Evolutionary conservation across 1,140 invertebrate species (phyloP).

Genomic region (Bombus sylvicola): DNA sequence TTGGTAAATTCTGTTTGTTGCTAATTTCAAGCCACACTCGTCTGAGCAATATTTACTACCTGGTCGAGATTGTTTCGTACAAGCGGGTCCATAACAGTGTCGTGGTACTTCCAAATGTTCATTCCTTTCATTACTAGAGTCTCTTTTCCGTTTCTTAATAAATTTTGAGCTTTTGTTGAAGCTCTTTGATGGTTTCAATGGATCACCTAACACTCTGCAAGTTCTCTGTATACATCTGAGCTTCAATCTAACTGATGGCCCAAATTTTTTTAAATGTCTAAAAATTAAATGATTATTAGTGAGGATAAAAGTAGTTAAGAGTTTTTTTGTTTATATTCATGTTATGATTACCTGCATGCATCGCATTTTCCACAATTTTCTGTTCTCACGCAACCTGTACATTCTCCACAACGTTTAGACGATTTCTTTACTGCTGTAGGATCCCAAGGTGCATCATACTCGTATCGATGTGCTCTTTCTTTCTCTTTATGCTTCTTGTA

Average conservation of each 20-base stretch:
- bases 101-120: slow-evolving; percentile 83
- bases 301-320: neutral
- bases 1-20: slow-evolving; percentile 93
- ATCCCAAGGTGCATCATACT: slow-evolving; percentile 76
- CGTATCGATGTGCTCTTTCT: slow-evolving; percentile 72
- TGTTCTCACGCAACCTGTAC: slow-evolving; percentile 90
- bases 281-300: slow-evolving; percentile 42
- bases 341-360: slow-evolving; percentile 84
- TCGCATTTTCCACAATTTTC: slow-evolving; percentile 95
- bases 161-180: slow-evolving; percentile 76
- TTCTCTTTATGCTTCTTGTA: slow-evolving; percentile 79
- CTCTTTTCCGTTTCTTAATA: slow-evolving; percentile 79
- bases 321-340: neutral
- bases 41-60: slow-evolving; percentile 98
- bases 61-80: slow-evolving; percentile 88
- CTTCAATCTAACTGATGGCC: slow-evolving; percentile 88
- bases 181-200: slow-evolving; percentile 78
- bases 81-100: slow-evolving; percentile 97
- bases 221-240: slow-evolving; percentile 86
- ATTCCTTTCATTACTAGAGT: slow-evolving; percentile 84
- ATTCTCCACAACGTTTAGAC: slow-evolving; percentile 90
- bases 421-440: slow-evolving; percentile 74
- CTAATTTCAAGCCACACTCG: slow-evolving; percentile 95
- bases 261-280: slow-evolving; percentile 90
- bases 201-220: slow-evolving; percentile 77